A percentile compares a stretch with the other conserved stretches of the same genome.
Conservation (phyloP, 2,113 vertebrate species). For the Benitochromis conjunctus region DNA sequence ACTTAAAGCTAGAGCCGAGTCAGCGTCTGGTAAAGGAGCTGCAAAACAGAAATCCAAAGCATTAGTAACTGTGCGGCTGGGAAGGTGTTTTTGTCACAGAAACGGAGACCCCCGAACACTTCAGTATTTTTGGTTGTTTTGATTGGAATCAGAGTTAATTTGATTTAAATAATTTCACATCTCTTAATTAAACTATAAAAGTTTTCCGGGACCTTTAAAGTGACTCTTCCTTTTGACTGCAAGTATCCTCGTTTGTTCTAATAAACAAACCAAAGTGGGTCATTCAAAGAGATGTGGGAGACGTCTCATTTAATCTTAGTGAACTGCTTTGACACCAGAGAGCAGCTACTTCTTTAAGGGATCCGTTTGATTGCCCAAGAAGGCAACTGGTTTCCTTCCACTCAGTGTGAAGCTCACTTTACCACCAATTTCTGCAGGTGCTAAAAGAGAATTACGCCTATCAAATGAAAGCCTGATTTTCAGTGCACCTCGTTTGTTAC, state of each 20-base stretch:
- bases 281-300: background rate
- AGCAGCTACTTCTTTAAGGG: background rate
- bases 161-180: background rate
- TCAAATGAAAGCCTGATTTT: background rate
- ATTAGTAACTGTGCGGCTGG: background rate
- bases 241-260: background rate
- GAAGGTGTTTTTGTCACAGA: background rate
- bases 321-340: background rate
- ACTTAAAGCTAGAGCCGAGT: constrained; percentile 25
- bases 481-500: background rate
- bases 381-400: background rate
- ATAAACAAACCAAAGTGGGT: constrained; percentile 9
- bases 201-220: background rate
- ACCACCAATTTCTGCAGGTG: background rate
- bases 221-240: background rate
- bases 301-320: background rate
- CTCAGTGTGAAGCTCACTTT: background rate
- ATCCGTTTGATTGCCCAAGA: background rate
- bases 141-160: background rate
- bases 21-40: constrained; percentile 12
- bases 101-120: background rate
- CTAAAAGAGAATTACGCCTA: background rate
- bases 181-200: background rate
- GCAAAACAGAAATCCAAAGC: background rate
- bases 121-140: background rate